These are phyloP conservation scores for Tortrix viridana DNA, from an alignment of 2,888 invertebrate genomes.

Conservation along the genomic window DNA sequence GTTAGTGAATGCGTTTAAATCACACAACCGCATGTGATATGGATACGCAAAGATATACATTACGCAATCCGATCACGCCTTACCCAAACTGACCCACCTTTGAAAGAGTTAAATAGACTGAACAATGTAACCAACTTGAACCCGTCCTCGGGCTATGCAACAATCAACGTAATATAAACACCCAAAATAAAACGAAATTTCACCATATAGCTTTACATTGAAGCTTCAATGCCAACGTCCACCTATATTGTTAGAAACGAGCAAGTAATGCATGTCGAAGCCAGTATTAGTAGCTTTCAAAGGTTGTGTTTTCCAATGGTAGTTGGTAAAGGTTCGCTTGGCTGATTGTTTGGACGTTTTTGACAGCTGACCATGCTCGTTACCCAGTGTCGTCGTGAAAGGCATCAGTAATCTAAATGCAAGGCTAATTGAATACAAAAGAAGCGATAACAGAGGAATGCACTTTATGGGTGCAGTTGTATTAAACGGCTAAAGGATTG, in stretches of 20 bases:
- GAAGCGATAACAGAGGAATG: conserved; percentile 77
- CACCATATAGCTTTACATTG: conserved; percentile 46
- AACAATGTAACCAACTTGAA: conserved; percentile 71
- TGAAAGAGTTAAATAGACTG: conserved; percentile 80
- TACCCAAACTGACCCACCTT: conserved; percentile 72
- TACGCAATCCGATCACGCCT: conserved; percentile 74
- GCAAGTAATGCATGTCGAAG: conserved; percentile 37
- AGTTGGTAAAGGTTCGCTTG: conserved; percentile 50
- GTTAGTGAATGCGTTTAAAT: conserved; percentile 55
- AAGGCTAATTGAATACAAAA: conserved; percentile 84
- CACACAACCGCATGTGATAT: conserved; percentile 55
- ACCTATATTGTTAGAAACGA: background rate
- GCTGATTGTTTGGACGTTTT: conserved; percentile 82
- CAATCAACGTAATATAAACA: conserved; percentile 46
- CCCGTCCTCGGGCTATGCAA: conserved; percentile 48
- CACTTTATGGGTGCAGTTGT: conserved; percentile 69
- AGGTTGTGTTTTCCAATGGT: conserved; percentile 42
- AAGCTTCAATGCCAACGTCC: conserved; percentile 26
- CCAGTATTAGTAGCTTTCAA: conserved; percentile 28
- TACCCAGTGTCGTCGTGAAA: conserved; percentile 82
- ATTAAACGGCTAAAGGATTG: conserved; percentile 58
- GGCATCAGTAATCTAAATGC: conserved; percentile 80
- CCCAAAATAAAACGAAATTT: conserved; percentile 44
- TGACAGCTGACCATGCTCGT: conserved; percentile 83
- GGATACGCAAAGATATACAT: conserved; percentile 59